Evolutionary conservation across 2,888 invertebrate species (phyloP), one percentile per base, ranked within the genome.

Genomic region (Sarcophaga rosellei): DNA sequence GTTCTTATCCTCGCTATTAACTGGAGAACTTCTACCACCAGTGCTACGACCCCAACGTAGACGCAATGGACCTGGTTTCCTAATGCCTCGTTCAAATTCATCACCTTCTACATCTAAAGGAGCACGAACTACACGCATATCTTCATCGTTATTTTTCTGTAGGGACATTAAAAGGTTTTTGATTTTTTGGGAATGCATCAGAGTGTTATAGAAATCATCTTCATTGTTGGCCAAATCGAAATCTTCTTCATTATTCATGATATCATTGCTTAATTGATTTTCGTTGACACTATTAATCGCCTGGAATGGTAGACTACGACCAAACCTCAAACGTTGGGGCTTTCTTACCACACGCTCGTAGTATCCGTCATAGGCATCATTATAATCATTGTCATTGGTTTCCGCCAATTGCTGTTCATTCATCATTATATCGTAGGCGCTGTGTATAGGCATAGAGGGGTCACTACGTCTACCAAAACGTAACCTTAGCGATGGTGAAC

Each of bases 391-490:
- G 35, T 73, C 80, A 79, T 63, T 75, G 61, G 44, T 63, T n/a
- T 70, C 85, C 11, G 45, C 45, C 1, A 23, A n/a, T 25, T 82
- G 76, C 12, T 76, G 76, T 44, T 88, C 88, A 62, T 91, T 91
- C 23, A 90, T 87, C 1, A 92, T 66, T 66, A 90, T 89, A 68
- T 91, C 92, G 35, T 90, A 89, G 74, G 89, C 85, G 68, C 90
- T 91, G 44, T 91, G 90, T 44, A 91, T 84, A 73, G 91, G 90
- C 88, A 96, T 94, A 90, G 95, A 94, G 90, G 96, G 95, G 92
- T 96, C 96, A 61, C 96, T 95, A 89, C 96, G 95, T 88, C 96
- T 95, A 65, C 97, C 97, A 90, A 97, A 97, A 73, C 97, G 95
- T 80, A 97, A 94, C 87, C 97, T 94, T 91, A 97, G 94, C 1